Evolutionary conservation across 2,113 vertebrate genomes (phyloP), one percentile per base, ranked within the genome.

Genomic region (Tichodroma muraria): DNA sequence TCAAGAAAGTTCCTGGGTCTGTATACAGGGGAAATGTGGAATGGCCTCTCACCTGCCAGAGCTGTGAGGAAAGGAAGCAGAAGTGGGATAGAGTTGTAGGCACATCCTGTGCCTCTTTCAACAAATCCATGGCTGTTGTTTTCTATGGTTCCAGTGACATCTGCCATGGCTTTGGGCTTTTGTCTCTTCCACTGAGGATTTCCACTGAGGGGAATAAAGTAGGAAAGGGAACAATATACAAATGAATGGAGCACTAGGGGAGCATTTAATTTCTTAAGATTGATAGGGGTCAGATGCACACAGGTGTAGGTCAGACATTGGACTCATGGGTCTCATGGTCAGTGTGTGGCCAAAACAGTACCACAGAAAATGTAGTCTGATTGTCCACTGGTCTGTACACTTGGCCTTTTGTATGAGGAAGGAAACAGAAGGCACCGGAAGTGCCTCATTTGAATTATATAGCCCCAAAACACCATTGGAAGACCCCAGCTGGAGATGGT

Each of bases 81-180:
- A 56, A 73, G 77, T 78, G 82, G 70, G 73, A 65, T 38, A 13
- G 65, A 57, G 44, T 31, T 4, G 12, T 85, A 76, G 59, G 64
- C 5, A 11, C 79, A 90, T 95, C 92, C 83, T 86, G 80, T 71
- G 84, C 6, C 61, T 92, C 71, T 79, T 92, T 84, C 80, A 94
- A 23, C 66, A 94, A 69, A 79, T 65, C 65, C 59, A 33, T 2
- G 11, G 23, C 77, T 87, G 73, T 76, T 12, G 0, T 57, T 78
- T 81, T 63, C 49, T 91, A 21, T 66, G 52, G 57, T 80, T 66
- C 21, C 38, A 35, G 40, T 80, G 60, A 77, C 49, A 89, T 59
- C 52, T 92, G 73, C 50, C 54, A 44, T 57, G 35, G 37, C 35
- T 79, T 81, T 0, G 0, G 57, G 52, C 25, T 86, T 77, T 77